These are phyloP conservation scores for Masnerella sp. DNA, from an alignment of 2,888 invertebrate genomes.

Conservation along the genomic window DNA sequence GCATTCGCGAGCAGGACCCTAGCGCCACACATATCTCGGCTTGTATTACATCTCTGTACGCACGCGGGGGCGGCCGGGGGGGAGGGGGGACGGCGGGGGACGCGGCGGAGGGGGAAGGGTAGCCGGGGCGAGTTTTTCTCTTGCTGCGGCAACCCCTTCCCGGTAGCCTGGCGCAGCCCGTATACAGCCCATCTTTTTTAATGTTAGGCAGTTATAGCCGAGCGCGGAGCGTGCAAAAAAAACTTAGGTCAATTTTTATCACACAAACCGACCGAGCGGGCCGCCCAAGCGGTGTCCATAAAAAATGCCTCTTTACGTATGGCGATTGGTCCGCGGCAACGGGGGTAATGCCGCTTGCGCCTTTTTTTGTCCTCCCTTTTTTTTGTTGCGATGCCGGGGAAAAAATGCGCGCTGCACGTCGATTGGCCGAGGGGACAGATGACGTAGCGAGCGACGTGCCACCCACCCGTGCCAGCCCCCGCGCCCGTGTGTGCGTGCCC, in stretches of 20 bases:
- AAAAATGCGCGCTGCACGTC: slow-evolving; percentile 77
- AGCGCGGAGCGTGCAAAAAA: slow-evolving; percentile 72
- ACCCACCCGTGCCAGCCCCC: slow-evolving; percentile 69
- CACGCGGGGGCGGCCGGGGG: slow-evolving; percentile 27
- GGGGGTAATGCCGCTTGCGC: slow-evolving; percentile 75
- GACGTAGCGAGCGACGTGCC: slow-evolving; percentile 78
- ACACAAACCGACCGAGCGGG: slow-evolving; percentile 74
- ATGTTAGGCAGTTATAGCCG: slow-evolving; percentile 78
- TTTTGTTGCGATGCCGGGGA: slow-evolving; percentile 74
- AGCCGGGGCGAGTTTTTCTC: slow-evolving; percentile 2
- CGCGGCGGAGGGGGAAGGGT: slow-evolving; percentile 15
- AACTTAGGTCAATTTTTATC: slow-evolving; percentile 78
- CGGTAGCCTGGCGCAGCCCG: slow-evolving; percentile 66
- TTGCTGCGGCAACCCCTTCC: slow-evolving; percentile 56
- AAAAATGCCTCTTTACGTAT: slow-evolving; percentile 78
- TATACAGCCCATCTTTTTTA: slow-evolving; percentile 77
- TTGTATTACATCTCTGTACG: slow-evolving; percentile 61
- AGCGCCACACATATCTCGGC: slow-evolving; percentile 57
- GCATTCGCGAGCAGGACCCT: slow-evolving; percentile 55
- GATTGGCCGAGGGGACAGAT: slow-evolving; percentile 78
- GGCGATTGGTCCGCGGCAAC: slow-evolving; percentile 77
- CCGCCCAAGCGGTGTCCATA: slow-evolving; percentile 75
- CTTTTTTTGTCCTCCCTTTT: slow-evolving; percentile 68
- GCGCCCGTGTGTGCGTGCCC: slow-evolving; percentile 63
- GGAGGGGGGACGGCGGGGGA: slow-evolving; percentile 32